Percentiles rank a stretch among this genome's conserved stretches.
These are phyloP conservation scores for Neuroscelio doddi DNA, from an alignment of 2,888 invertebrate genomes.

Conservation along the genomic window DNA sequence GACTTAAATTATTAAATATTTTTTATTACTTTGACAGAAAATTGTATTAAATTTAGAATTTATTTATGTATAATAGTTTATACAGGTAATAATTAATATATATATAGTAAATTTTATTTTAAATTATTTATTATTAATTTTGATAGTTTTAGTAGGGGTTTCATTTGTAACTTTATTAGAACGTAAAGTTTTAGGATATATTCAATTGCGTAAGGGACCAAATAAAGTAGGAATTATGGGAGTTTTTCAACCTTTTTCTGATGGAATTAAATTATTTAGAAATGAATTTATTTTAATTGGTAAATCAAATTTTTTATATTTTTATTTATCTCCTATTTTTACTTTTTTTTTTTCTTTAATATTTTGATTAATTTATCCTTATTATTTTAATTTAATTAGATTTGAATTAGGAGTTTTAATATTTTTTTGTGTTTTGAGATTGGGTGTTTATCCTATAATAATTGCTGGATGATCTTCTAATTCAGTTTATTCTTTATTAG, in stretches of 20 bases:
- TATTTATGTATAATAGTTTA: conserved; percentile 74
- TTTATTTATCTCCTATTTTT: conserved; percentile 61
- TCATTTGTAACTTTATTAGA: conserved; percentile 84
- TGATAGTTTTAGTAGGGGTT: conserved; percentile 78
- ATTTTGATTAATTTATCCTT: conserved; percentile 77
- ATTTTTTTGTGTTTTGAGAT: conserved; percentile 78
- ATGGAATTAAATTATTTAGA: conserved; percentile 82
- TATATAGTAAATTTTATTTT: conserved; percentile 28
- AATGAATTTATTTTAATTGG: conserved; percentile 79
- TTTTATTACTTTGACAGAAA: conserved; percentile 69
- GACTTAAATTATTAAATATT: conserved; percentile 77
- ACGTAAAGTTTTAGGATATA: conserved; percentile 80
- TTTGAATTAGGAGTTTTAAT: conserved; percentile 78
- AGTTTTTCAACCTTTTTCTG: conserved; percentile 80
- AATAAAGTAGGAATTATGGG: conserved; percentile 80
- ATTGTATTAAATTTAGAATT: conserved; percentile 83
- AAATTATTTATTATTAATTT: conserved; percentile 61
- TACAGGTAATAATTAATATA: conserved; percentile 70
- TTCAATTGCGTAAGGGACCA: conserved; percentile 83
- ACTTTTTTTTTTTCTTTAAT: conserved; percentile 67
- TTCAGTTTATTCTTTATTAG: conserved; percentile 82
- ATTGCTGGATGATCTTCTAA: conserved; percentile 81
- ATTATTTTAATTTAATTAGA: conserved; percentile 74
- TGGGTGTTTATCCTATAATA: conserved; percentile 79
- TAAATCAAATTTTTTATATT: conserved; percentile 77